Percentiles rank a stretch among this genome's conserved stretches.
phyloP scores from a whole-genome alignment of 1,140 invertebrate genomes.

The Dinothrombium tinctorium region DNA sequence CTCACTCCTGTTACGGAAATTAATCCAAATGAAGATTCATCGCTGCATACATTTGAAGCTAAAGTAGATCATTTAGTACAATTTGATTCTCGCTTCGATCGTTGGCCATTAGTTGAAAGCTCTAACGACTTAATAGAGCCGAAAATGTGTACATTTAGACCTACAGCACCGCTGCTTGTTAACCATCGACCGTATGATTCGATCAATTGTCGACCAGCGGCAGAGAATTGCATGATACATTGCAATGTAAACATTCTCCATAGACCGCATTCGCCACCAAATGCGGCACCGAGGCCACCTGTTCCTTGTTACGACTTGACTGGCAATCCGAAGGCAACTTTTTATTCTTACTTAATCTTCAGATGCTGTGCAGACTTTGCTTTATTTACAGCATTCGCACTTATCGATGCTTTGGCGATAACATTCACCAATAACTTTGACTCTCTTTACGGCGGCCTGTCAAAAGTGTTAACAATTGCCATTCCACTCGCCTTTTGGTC shows the following conservation, averaged over 20 bases:
- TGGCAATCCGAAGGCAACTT: conserved; percentile 14
- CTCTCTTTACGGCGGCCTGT: conserved; percentile 12
- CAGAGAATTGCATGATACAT: conserved; percentile 12
- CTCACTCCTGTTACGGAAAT: neutral
- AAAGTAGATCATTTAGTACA: conserved; percentile 3
- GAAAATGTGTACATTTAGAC: conserved; percentile 11
- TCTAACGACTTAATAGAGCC: neutral
- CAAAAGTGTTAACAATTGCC: conserved; percentile 1
- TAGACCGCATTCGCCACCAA: neutral
- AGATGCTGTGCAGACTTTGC: conserved; percentile 13
- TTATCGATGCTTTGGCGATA: conserved; percentile 15
- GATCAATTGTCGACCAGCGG: conserved; percentile 14
- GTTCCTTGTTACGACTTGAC: conserved; percentile 11
- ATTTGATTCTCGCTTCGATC: conserved; percentile 14
- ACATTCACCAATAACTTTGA: conserved; percentile 14
- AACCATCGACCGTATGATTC: conserved; percentile 11
- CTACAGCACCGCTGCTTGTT: conserved; percentile 11
- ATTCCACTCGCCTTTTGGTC: conserved; percentile 12
- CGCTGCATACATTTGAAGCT: neutral
- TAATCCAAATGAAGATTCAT: neutral
- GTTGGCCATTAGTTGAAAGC: conserved; percentile 13
- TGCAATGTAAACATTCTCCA: conserved; percentile 11
- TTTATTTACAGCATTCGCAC: conserved; percentile 11
- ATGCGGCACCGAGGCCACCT: no score
- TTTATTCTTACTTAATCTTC: conserved; percentile 13